Evolutionary conservation across 1,140 invertebrate species (phyloP).

Genomic region (Halesus radiatus): DNA sequence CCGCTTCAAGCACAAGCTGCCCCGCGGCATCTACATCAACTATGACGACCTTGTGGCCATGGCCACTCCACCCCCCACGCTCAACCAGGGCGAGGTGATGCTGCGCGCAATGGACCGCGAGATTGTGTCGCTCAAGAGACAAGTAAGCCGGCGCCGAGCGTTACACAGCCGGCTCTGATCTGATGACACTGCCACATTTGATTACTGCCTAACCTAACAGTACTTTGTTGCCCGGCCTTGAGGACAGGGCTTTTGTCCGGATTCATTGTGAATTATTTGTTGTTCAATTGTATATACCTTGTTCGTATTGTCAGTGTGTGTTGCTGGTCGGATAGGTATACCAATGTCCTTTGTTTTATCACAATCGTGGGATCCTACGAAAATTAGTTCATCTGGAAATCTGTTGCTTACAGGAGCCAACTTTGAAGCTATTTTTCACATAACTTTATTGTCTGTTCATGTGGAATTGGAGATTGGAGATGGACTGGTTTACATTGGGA

Average conservation of each 20-base stretch:
- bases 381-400: too few relatives aligned
- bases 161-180: constrained; percentile 42
- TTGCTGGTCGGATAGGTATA: too few relatives aligned
- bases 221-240: too few relatives aligned
- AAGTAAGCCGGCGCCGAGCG: constrained; percentile 77
- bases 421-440: too few relatives aligned
- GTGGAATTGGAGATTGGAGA: too few relatives aligned
- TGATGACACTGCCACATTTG: too few relatives aligned
- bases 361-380: not conserved
- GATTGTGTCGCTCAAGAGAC: constrained; percentile 92
- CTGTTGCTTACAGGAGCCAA: too few relatives aligned
- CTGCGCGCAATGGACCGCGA: constrained; percentile 93
- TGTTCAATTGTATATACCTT: constrained; percentile 5
- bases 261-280: not conserved
- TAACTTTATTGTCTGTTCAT: too few relatives aligned
- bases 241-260: too few relatives aligned
- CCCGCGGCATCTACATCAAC: constrained; percentile 96
- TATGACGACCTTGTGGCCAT: constrained; percentile 94
- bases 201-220: too few relatives aligned
- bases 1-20: constrained; percentile 91
- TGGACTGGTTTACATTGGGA: too few relatives aligned
- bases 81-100: constrained; percentile 84
- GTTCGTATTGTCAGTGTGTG: not conserved
- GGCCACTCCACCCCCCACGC: constrained; percentile 75
- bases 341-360: not conserved